A percentile compares a stretch with the other conserved stretches of the same genome.
phyloP scores from a whole-genome alignment of 92 coral and sea anemone species.

The Phymanthus crucifer region DNA sequence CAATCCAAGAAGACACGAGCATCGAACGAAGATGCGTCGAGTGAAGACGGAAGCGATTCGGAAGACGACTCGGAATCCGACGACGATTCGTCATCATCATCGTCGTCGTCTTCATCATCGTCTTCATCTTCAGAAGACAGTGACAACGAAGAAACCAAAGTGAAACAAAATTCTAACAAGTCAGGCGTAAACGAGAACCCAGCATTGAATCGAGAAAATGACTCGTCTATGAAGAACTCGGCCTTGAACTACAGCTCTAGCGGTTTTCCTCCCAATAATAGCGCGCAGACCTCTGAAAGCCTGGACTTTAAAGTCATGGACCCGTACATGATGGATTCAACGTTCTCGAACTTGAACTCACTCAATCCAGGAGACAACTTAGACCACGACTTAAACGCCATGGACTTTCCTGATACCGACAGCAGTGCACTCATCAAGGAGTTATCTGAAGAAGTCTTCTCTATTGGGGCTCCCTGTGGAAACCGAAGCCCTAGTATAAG shows the following conservation, averaged over 20 bases:
- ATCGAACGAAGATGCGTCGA: constrained; percentile 68
- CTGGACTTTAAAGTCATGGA: constrained; percentile 45
- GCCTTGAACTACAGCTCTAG: constrained; percentile 11
- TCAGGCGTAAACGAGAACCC: constrained; percentile 24
- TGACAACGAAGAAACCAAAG: constrained; percentile 51
- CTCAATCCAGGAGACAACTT: constrained; percentile 67
- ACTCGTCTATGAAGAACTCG: constrained; percentile 34
- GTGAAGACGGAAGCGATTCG: constrained; percentile 77
- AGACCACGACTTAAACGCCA: constrained; percentile 71
- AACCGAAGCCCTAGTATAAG: constrained; percentile 47
- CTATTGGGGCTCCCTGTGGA: constrained; percentile 74
- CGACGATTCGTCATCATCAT: constrained; percentile 69
- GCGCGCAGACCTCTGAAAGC: constrained; percentile 17
- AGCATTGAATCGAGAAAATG: constrained; percentile 15
- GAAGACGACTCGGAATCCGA: constrained; percentile 71
- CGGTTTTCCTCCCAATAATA: constrained; percentile 9
- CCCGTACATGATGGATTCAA: constrained; percentile 61
- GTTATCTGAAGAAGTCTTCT: constrained; percentile 85
- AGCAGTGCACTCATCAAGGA: constrained; percentile 85
- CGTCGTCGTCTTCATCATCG: constrained; percentile 73
- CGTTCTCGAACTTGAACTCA: constrained; percentile 60
- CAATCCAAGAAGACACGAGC: constrained; percentile 60
- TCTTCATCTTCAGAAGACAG: constrained; percentile 82
- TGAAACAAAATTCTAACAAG: background rate
- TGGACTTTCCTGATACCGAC: constrained; percentile 85